Evolutionary conservation across 2,888 invertebrate genomes (phyloP), one percentile per base, ranked within the genome.

Genomic region (Hoplodrina blanda): DNA sequence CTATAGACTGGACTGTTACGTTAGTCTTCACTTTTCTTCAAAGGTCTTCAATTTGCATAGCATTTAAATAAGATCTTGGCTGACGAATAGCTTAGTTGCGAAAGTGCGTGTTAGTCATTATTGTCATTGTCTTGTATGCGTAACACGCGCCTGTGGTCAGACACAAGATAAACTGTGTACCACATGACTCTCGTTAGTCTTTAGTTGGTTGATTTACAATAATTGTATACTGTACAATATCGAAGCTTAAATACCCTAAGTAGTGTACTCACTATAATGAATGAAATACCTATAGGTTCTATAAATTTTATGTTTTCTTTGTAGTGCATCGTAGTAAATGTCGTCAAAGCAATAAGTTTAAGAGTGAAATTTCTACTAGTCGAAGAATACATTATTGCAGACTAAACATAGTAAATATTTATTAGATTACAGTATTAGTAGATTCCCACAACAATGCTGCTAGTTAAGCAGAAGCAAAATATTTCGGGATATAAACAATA

Each of bases 21-120:
- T 64, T 63, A 62, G 61, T 68, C 77, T 50, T 67, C 57, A 33
- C 63, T 67, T 76, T 80, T 81, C 66, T 80, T 69, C n/a, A 67
- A 55, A 76, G 57, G 59, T 70, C 52, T 64, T 62, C 49, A 61
- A 82, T 84, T 87, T 86, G 81, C 80, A 86, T 85, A 80, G 69
- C 57, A 84, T 82, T 84, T 80, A 76, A 82, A 86, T 85, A 78
- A 65, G 69, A 79, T 69, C 52, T 60, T 56, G 72, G 55, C 56
- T 74, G 75, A 64, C 71, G 69, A 65, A 62, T 76, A 66, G 60
- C 59, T 71, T 62, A 54, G 70, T 85, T 85, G 67, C 78, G 73
- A 80, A 83, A 81, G 77, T 76, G 57, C 56, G 69, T 70, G 65
- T 78, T 78, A 78, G 76, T 76, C 74, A 76, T 69, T 70, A 53